Conservation (phyloP, 2,888 invertebrate genomes). For the Andrena dorsata region DNA sequence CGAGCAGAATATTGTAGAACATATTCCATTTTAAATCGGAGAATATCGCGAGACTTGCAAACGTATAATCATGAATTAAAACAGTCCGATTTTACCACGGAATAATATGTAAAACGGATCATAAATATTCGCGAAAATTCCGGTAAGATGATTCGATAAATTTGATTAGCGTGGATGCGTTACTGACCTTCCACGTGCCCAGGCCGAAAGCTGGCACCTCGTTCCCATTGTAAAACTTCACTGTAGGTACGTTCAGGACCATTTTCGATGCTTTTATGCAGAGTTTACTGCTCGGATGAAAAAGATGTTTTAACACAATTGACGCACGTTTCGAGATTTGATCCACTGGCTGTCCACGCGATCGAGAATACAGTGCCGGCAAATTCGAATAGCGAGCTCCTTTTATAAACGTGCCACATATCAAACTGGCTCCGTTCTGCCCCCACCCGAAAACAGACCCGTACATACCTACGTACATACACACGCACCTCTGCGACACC, state of each 20-base stretch:
- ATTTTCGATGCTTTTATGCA: conserved; percentile 60
- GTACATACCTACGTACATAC: conserved; percentile 56
- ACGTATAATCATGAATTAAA: not conserved
- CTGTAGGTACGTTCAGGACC: conserved; percentile 78
- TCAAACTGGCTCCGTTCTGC: not conserved
- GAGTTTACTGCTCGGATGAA: not conserved
- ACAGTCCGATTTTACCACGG: not conserved
- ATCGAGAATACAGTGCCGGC: conserved; percentile 25
- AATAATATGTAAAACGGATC: not conserved
- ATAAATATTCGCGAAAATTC: not conserved
- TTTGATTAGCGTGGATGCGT: not conserved
- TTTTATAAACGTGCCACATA: conserved; percentile 58
- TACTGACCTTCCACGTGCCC: conserved; percentile 86
- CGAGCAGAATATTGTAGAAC: conserved; percentile 12
- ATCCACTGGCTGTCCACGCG: not conserved
- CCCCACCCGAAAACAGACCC: conserved; percentile 10
- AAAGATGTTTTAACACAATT: not conserved
- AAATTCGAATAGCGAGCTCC: conserved; percentile 4
- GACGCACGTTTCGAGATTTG: not conserved
- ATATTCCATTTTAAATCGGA: not conserved
- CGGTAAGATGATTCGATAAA: not conserved
- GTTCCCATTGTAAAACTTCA: conserved; percentile 85
- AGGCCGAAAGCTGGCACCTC: conserved; percentile 86
- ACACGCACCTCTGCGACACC: not conserved
- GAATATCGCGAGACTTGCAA: not conserved